Conservation (phyloP, 2,797 vertebrate species). For the Molossus alvarezi region DNA sequence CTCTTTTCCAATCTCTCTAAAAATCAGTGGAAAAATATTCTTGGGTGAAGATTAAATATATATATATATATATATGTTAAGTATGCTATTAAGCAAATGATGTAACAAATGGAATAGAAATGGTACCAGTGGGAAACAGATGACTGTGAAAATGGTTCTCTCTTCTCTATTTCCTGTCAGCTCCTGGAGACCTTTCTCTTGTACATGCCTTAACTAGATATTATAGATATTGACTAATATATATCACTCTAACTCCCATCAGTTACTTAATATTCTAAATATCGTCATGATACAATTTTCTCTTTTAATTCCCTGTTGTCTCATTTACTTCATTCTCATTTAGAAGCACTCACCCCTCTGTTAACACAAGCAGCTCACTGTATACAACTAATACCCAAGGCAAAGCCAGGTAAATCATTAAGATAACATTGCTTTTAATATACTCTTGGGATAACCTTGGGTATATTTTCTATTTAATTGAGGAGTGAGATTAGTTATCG, state of each 20-base stretch:
- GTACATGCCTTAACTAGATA: slow-evolving; percentile 30
- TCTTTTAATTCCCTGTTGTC: background rate
- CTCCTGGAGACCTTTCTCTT: background rate
- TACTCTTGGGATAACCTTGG: background rate
- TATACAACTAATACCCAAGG: background rate
- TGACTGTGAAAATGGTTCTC: background rate
- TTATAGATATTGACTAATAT: slow-evolving; percentile 65
- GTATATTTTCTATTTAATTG: slow-evolving; percentile 19
- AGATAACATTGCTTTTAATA: background rate
- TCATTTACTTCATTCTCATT: slow-evolving; percentile 42
- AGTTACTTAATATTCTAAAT: slow-evolving; percentile 60
- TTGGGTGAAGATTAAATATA: too few relatives aligned
- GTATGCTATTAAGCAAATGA: background rate
- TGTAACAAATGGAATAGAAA: slow-evolving; percentile 70
- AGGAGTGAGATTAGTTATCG: background rate
- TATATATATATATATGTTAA: too few relatives aligned
- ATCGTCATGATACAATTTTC: background rate
- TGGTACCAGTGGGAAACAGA: background rate
- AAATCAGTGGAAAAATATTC: too few relatives aligned
- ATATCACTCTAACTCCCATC: slow-evolving; percentile 41
- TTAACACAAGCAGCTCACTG: background rate
- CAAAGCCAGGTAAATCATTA: background rate
- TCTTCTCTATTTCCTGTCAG: slow-evolving; percentile 16
- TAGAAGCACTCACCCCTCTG: background rate
- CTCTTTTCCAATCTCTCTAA: too few relatives aligned